phyloP scores from a whole-genome alignment of 1,140 invertebrate species.

The Drosophila asahinai region DNA sequence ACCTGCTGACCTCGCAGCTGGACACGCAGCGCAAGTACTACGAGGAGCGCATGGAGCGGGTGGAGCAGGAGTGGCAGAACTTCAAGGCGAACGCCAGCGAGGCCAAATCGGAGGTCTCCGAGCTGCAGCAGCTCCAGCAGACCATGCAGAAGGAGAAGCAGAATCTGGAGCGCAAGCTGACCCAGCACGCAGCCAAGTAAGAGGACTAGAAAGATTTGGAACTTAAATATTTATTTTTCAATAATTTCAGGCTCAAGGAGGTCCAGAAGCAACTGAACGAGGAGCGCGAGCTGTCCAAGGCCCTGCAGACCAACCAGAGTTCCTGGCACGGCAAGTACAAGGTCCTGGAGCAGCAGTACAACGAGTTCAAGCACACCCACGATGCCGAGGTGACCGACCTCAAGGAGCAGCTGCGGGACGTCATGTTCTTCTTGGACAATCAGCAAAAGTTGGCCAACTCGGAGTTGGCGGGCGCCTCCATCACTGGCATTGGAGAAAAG shows the following conservation, averaged over 20 bases:
- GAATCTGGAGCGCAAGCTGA: slow-evolving; percentile 88
- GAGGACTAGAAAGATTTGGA: background rate
- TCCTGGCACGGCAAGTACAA: slow-evolving; percentile 91
- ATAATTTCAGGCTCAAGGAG: slow-evolving; percentile 86
- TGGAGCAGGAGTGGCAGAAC: slow-evolving; percentile 86
- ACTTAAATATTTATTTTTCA: background rate
- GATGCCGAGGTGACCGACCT: slow-evolving; percentile 92
- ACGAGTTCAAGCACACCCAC: slow-evolving; percentile 90
- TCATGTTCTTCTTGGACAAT: slow-evolving; percentile 98
- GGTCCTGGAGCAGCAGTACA: slow-evolving; percentile 88
- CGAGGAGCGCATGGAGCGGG: slow-evolving; percentile 91
- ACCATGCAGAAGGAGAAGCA: slow-evolving; percentile 88
- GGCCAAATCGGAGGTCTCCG: slow-evolving; percentile 86
- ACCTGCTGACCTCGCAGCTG: slow-evolving; percentile 98
- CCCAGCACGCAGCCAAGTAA: slow-evolving; percentile 87
- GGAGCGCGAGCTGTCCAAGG: slow-evolving; percentile 91
- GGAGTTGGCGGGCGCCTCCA: slow-evolving; percentile 88
- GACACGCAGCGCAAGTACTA: slow-evolving; percentile 97
- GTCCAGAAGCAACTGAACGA: slow-evolving; percentile 90
- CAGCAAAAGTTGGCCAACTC: slow-evolving; percentile 87
- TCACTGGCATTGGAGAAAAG: slow-evolving; percentile 86
- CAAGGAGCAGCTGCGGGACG: slow-evolving; percentile 95
- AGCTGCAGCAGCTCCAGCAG: slow-evolving; percentile 86
- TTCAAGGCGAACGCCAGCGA: slow-evolving; percentile 83
- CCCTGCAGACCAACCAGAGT: slow-evolving; percentile 92